Evolutionary conservation across 1,140 invertebrate genomes (phyloP).

Genomic region (Idris sp.): DNA sequence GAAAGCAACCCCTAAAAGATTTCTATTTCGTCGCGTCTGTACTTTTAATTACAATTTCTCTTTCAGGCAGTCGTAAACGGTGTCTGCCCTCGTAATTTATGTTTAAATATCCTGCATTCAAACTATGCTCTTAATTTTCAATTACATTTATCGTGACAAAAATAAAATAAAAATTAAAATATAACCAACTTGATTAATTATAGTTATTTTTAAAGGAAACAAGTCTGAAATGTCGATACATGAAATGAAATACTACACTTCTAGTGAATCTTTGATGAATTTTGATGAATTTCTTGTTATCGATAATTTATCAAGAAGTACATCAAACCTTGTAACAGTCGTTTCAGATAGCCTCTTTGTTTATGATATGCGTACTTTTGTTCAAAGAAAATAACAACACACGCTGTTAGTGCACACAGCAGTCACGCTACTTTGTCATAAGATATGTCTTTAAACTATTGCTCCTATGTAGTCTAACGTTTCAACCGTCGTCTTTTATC

Average conservation of each 20-base stretch:
- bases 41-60: constrained; percentile 66
- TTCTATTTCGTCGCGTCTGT: constrained; percentile 36
- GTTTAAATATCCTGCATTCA: constrained; percentile 3
- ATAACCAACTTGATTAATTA: no score
- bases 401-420: no score
- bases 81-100: constrained; percentile 16
- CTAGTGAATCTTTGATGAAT: background rate
- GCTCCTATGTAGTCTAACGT: no score
- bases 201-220: no score
- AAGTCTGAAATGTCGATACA: no score
- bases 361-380: no score
- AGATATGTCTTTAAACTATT: no score
- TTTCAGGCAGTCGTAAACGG: constrained; percentile 18
- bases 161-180: background rate
- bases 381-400: no score
- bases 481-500: constrained; percentile 61
- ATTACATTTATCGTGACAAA: no score
- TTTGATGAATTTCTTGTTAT: constrained; percentile 16
- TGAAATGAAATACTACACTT: no score
- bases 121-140: constrained; percentile 1
- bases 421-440: no score
- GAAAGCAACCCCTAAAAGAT: constrained; percentile 34
- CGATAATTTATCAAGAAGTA: constrained; percentile 30
- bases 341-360: no score
- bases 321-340: constrained; percentile 30